Evolutionary conservation across 1,140 invertebrate species (phyloP).

Genomic region (Octopus bimaculoides): DNA sequence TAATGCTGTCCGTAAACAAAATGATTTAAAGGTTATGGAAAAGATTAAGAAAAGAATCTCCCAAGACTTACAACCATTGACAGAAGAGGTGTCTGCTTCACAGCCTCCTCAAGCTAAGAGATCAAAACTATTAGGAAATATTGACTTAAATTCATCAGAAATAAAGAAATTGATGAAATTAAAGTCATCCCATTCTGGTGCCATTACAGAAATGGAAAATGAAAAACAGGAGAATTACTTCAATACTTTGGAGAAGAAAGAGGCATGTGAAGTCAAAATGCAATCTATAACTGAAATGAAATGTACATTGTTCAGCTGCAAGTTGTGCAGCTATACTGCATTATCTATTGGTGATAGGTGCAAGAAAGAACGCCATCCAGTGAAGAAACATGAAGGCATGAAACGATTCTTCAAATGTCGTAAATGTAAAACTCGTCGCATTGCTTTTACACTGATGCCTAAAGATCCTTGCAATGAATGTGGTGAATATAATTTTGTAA

Average conservation of each 20-base stretch:
- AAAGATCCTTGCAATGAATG: conserved; percentile 75
- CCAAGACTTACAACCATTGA: neutral
- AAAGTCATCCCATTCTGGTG: conserved; percentile 69
- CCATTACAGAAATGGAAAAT: conserved; percentile 63
- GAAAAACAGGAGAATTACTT: conserved; percentile 84
- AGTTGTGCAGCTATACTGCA: conserved; percentile 83
- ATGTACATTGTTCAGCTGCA: conserved; percentile 84
- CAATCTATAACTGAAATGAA: conserved; percentile 75
- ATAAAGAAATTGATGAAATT: conserved; percentile 78
- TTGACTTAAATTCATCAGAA: conserved; percentile 62
- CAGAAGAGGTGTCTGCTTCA: neutral
- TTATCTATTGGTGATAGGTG: conserved; percentile 81
- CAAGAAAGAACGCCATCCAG: conserved; percentile 74
- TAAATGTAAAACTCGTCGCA: conserved; percentile 79
- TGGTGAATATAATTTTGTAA: conserved; percentile 70
- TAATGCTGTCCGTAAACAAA: conserved; percentile 43
- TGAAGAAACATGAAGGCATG: conserved; percentile 71
- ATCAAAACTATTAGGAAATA: conserved; percentile 47
- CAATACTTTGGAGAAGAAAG: conserved; percentile 81
- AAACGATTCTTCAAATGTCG: conserved; percentile 90
- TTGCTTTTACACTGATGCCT: conserved; percentile 75
- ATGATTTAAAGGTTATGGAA: conserved; percentile 31
- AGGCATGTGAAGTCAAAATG: conserved; percentile 92
- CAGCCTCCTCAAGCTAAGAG: conserved; percentile 35
- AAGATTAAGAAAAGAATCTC: conserved; percentile 42